Conservation (phyloP, 2,888 invertebrate species). For the Arrhopalites spinosus region DNA sequence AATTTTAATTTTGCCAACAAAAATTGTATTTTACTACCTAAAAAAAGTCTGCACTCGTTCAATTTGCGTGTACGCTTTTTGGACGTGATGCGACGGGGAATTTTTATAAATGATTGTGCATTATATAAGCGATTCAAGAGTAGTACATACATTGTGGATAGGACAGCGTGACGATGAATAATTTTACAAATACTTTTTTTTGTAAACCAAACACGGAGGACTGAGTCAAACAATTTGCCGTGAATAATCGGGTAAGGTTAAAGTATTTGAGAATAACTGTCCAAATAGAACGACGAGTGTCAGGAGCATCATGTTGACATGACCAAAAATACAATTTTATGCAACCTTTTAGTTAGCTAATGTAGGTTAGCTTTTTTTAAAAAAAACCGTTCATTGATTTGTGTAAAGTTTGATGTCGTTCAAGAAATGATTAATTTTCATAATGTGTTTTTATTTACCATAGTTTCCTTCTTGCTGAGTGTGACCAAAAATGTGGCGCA, state of each 20-base stretch:
- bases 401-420: neutral
- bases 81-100: too few relatives aligned
- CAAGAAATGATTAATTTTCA: constrained; percentile 20
- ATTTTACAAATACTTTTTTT: neutral
- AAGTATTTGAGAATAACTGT: neutral
- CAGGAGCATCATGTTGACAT: neutral
- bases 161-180: neutral
- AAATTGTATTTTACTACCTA: too few relatives aligned
- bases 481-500: constrained; percentile 49
- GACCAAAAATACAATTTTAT: neutral
- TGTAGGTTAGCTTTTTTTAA: neutral
- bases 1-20: too few relatives aligned
- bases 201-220: neutral
- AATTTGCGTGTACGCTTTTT: too few relatives aligned
- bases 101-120: too few relatives aligned
- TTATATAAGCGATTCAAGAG: too few relatives aligned
- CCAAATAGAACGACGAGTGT: neutral
- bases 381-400: neutral
- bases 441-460: constrained; percentile 17
- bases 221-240: neutral
- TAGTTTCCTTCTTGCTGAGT: constrained; percentile 22
- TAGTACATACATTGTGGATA: too few relatives aligned
- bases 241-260: constrained; percentile 29
- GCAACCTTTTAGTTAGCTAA: neutral
- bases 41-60: neutral